Conservation (phyloP, 53 echinoderm and acorn worm species). For the Paracentrotus lividus region DNA sequence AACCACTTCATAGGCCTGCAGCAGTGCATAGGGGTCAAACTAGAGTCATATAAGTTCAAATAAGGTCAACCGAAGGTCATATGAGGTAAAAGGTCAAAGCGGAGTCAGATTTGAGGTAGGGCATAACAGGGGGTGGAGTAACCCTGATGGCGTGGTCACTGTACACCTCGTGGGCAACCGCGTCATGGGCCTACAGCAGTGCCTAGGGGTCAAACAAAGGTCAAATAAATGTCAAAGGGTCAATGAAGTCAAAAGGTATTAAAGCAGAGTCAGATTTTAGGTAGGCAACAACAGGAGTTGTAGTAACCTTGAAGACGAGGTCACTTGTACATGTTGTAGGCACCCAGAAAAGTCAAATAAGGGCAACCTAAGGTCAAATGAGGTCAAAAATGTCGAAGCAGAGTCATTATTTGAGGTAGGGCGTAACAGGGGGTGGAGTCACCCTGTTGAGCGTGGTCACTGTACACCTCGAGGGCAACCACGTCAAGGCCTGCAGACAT, state of each 20-base stretch:
- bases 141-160: no score
- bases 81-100: constrained; percentile 42
- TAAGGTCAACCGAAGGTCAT: no score
- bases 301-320: no score
- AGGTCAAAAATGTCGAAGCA: not conserved
- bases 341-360: no score
- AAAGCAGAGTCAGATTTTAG: constrained; percentile 93
- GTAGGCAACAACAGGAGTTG: no score
- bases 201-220: constrained; percentile 85
- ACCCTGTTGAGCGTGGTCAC: not conserved
- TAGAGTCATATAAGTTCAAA: not conserved
- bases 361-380: not conserved
- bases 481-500: constrained; percentile 92
- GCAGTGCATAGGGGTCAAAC: constrained; percentile 87
- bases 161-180: constrained; percentile 92
- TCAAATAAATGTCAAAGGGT: constrained; percentile 37
- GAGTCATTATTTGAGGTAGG: not conserved
- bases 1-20: constrained; percentile 87
- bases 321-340: no score
- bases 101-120: constrained; percentile 58
- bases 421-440: not conserved
- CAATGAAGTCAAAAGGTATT: constrained; percentile 62
- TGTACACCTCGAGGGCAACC: no score
- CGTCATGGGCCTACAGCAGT: no score
- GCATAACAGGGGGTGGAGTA: not conserved